Percentiles rank a stretch among this genome's conserved stretches.
These are phyloP conservation scores for Enteromius thamalakanensis DNA, from an alignment of 2,797 vertebrate genomes.

Conservation along the genomic window DNA sequence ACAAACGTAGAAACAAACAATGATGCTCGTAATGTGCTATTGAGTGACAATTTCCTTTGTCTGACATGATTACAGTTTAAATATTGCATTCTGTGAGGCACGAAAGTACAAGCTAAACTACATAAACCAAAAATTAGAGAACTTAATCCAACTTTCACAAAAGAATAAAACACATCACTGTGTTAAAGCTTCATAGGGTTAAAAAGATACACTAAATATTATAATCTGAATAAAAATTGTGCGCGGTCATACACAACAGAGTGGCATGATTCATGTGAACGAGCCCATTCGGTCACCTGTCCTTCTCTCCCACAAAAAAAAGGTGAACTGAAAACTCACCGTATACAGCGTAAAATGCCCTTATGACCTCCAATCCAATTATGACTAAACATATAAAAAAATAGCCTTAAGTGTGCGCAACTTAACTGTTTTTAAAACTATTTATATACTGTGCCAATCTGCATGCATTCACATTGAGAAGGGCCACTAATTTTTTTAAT, in stretches of 20 bases:
- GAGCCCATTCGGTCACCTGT: neutral
- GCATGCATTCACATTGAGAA: conserved; percentile 38
- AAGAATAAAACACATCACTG: neutral
- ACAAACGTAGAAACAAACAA: neutral
- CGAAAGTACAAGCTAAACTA: too few relatives aligned
- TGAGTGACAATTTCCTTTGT: neutral
- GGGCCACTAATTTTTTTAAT: neutral
- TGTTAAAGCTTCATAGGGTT: neutral
- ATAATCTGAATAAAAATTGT: neutral
- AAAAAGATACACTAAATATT: neutral
- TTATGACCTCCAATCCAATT: neutral
- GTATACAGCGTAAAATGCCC: neutral
- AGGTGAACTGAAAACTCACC: neutral
- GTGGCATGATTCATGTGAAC: conserved; percentile 12
- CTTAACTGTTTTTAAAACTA: neutral
- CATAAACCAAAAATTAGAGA: neutral
- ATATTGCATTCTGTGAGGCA: neutral
- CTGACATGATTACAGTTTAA: neutral
- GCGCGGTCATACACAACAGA: neutral
- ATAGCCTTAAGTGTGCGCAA: neutral
- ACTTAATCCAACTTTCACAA: neutral
- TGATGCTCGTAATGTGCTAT: neutral
- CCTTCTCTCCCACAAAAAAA: neutral
- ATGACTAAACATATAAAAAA: neutral
- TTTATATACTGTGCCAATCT: neutral